Evolutionary conservation across 2,888 invertebrate species (phyloP).

Genomic region (Sarcophaga variegata): DNA sequence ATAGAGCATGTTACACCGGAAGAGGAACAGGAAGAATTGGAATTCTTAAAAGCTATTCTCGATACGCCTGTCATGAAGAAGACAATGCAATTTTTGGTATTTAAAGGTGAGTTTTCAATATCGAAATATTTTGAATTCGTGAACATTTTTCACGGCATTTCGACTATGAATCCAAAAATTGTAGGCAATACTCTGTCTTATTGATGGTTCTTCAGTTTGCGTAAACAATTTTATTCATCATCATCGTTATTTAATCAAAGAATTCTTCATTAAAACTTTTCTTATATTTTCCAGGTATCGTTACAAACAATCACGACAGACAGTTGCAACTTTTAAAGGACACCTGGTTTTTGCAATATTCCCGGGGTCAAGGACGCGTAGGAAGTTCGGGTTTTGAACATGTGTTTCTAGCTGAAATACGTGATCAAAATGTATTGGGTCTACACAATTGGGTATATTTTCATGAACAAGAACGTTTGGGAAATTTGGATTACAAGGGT

Average conservation of each 20-base stretch:
- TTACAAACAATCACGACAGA: conserved; percentile 72
- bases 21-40: conserved; percentile 75
- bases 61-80: conserved; percentile 76
- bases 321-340: conserved; percentile 75
- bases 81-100: conserved; percentile 74
- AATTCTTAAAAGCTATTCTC: conserved; percentile 75
- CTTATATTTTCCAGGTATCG: conserved; percentile 70
- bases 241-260: too few species aligned
- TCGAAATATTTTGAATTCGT: too few species aligned
- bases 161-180: too few species aligned
- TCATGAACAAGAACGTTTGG: conserved; percentile 76
- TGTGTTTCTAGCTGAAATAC: conserved; percentile 77
- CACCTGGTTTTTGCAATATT: conserved; percentile 78
- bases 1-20: conserved; percentile 73
- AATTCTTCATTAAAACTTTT: too few species aligned
- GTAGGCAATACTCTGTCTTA: too few species aligned
- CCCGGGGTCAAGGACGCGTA: conserved; percentile 74
- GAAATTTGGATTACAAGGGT: conserved; percentile 77
- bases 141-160: too few species aligned
- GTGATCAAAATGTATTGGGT: conserved; percentile 75
- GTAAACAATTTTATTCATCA: too few species aligned
- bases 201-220: too few species aligned
- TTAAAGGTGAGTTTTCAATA: conserved; percentile 63
- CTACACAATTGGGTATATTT: conserved; percentile 79
- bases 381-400: conserved; percentile 79